phyloP scores from a whole-genome alignment of 2,888 invertebrate genomes.

The Aethes cnicana region DNA sequence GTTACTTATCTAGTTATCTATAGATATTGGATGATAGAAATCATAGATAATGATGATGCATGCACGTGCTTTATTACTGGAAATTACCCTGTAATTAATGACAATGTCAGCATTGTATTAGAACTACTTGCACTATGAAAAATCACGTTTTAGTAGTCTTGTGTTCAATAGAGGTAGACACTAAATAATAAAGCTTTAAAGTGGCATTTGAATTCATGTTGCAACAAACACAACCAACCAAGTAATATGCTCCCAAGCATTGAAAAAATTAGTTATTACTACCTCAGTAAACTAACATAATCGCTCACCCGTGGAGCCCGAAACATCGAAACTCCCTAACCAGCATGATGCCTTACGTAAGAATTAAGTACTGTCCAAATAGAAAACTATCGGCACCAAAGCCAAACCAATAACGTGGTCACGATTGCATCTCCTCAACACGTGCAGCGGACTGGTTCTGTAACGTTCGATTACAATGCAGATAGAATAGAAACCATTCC shows the following conservation, averaged over 20 bases:
- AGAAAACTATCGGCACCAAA: constrained; percentile 26
- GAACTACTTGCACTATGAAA: too few species aligned
- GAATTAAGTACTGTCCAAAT: constrained; percentile 22
- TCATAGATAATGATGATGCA: constrained; percentile 7
- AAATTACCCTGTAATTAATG: too few species aligned
- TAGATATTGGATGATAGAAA: constrained; percentile 6
- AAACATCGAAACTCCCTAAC: too few species aligned
- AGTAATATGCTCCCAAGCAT: too few species aligned
- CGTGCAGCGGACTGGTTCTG: constrained; percentile 46
- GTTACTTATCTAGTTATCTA: constrained; percentile 7
- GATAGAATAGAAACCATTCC: constrained; percentile 17
- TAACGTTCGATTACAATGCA: constrained; percentile 31
- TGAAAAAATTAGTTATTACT: too few species aligned
- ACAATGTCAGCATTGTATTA: too few species aligned
- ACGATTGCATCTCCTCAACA: constrained; percentile 57
- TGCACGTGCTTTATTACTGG: not conserved
- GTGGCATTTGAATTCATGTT: too few species aligned
- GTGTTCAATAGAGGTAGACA: too few species aligned
- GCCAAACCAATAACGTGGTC: constrained; percentile 54
- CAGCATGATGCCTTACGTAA: constrained; percentile 24
- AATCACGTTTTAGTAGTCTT: too few species aligned
- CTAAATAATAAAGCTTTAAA: too few species aligned
- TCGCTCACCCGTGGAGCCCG: not conserved
- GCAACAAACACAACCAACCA: too few species aligned
- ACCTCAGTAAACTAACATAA: not conserved